Evolutionary conservation across 2,888 invertebrate species (phyloP), one percentile per base, ranked within the genome.

Genomic region (Orthosia gracilis): DNA sequence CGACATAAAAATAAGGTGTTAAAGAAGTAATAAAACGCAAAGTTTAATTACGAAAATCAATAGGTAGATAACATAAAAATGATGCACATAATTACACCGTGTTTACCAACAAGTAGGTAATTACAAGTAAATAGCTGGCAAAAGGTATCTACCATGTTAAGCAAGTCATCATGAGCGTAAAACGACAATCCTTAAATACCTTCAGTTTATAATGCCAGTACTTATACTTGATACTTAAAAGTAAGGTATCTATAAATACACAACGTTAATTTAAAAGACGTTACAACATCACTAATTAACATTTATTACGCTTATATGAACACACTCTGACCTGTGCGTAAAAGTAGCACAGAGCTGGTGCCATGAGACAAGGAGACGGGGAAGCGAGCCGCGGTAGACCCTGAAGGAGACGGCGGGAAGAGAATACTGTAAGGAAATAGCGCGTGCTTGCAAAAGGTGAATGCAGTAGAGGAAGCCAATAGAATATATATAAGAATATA

Each of bases 161-260:
- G 72, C 57, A 64, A 73, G 65, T 80, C 71, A 69, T 62, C 61
- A 67, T 50, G 59, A 71, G 63, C 64, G 40, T 70, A 69, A 67
- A 78, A 73, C 71, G 65, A 69, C 76, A 74, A 84, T 76, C 76
- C 73, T 74, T 74, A 84, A 86, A 84, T 86, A 80, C 80, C 69
- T 74, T 61, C 59, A 63, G 62, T 74, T 86, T 80, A 80, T 86
- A 67, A 69, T 83, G 72, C 63, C 72, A 71, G 73, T 64, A 74
- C n/a, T 69, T 40, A 40, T 57, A 40, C 15, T 52, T 31, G 59
- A n/a, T 31, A 78, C 50, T 58, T 58, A 54, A 64, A 69, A 31
- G 57, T 67, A 15, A 40, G 12, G 21, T 61, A 45, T 47, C 5
- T 45, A 40, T 40, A 21, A 15, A 70, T 31, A 57, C 15, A 21